Base-by-base conservation (phyloP, 2,888 invertebrate genomes). In the Cephus pulcher region DNA sequence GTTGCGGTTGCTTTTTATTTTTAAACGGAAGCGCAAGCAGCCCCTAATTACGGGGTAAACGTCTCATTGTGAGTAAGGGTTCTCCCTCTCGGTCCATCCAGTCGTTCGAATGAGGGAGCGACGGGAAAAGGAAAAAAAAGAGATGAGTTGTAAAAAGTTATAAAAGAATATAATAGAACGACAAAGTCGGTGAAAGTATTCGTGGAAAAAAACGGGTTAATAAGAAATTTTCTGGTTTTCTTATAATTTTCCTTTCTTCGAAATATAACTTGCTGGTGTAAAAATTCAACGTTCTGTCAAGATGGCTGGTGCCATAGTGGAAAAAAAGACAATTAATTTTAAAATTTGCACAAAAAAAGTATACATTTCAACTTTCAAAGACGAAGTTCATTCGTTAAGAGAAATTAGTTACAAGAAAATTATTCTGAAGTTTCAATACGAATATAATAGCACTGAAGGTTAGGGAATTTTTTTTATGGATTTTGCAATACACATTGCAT, bases 31-130 rank as follows among this genome's bases (percentile, higher is more conserved):
- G 71, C 78, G 75, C 78, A 75, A 78, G 75, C 78, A 70, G 78
- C 75, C 73, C 78, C 78, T 78, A 78, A 76, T 78, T 78, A 73
- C 33, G 73, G 78, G 76, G 78, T 76, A 69, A 73, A 76, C 71
- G 76, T 76, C 69, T 56, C 78, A 75, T 76, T 76, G 78, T 76
- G 34, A 35, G 34, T 34, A 30, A 37, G 37, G 74, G 37, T 37
- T 35, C 34, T 15, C 34, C 74, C 30, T 35, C 74, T 74, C 74
- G 33, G 32, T 35, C 34, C 74, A 30, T 35, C 74, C 34, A 30
- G 74, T 3, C 35, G 15, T 23, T 56, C 56, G 23, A 56, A 56
- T 56, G 56, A 56, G 75, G 71, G 71, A 70, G 35, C 37, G 75
- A 75, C 69, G 40, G 32, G 32, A 71, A 33, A 12, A 34, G 71